Conservation (phyloP, 2,888 invertebrate genomes). For the Cylloceria caligata region DNA sequence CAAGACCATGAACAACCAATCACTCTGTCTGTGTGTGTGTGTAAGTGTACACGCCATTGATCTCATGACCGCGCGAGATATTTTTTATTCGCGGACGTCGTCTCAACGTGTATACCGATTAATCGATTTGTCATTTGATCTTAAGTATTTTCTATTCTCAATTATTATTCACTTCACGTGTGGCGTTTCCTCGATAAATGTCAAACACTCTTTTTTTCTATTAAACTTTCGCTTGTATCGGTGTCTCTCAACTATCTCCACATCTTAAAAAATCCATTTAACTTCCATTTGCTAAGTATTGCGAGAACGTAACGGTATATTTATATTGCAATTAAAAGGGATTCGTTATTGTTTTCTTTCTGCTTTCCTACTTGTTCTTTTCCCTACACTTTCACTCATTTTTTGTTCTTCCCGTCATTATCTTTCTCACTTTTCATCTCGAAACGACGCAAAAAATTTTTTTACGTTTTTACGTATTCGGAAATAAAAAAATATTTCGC, state of each 20-base stretch:
- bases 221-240: conserved; percentile 60
- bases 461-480: conserved; percentile 79
- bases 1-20: conserved; percentile 77
- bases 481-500: conserved; percentile 85
- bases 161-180: conserved; percentile 59
- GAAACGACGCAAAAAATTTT: conserved; percentile 72
- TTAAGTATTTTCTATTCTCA: conserved; percentile 70
- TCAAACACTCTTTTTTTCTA: conserved; percentile 59
- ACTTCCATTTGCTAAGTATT: conserved; percentile 82
- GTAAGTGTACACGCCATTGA: conserved; percentile 60
- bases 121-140: conserved; percentile 57
- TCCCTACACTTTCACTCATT: conserved; percentile 42
- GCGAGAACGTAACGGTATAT: conserved; percentile 84
- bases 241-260: conserved; percentile 67
- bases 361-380: conserved; percentile 38
- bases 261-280: conserved; percentile 68
- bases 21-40: conserved; percentile 60
- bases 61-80: conserved; percentile 63
- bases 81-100: conserved; percentile 55
- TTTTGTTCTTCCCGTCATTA: conserved; percentile 55
- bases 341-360: conserved; percentile 63
- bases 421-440: conserved; percentile 61
- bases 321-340: conserved; percentile 84
- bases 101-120: conserved; percentile 60
- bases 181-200: conserved; percentile 58